A percentile compares a stretch with the other conserved stretches of the same genome.
Conservation (phyloP, 2,797 vertebrate species). For the Urophycis tenuis region DNA sequence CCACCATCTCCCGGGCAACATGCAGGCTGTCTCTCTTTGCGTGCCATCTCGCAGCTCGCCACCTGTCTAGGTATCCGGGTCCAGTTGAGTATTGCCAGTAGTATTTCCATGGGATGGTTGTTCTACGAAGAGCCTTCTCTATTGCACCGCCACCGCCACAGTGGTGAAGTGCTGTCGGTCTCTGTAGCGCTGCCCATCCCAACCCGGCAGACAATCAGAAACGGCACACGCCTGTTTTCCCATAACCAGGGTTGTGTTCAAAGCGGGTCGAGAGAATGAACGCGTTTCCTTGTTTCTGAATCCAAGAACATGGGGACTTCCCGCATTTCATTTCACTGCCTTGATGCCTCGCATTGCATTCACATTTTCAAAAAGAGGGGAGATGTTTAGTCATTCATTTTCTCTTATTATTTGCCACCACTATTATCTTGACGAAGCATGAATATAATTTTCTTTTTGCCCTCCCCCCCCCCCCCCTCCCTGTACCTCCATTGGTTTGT, state of each 20-base stretch:
- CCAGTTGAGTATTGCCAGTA: not conserved
- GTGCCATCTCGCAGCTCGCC: not conserved
- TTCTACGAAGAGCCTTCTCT: not conserved
- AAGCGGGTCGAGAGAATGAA: not conserved
- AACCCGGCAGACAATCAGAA: not conserved
- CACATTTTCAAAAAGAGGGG: not conserved
- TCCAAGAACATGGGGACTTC: too few species aligned
- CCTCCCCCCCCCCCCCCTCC: conserved; percentile 29
- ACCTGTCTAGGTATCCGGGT: not conserved
- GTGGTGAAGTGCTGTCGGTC: not conserved
- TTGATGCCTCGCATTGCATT: not conserved
- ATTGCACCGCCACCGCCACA: not conserved
- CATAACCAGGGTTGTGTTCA: not conserved
- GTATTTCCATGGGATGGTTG: not conserved
- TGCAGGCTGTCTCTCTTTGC: not conserved
- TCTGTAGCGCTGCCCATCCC: not conserved
- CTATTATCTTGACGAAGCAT: conserved; percentile 68
- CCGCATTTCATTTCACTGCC: not conserved
- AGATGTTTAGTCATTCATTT: not conserved
- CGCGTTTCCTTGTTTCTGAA: too few species aligned
- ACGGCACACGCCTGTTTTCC: not conserved
- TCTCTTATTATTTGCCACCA: conserved; percentile 2
- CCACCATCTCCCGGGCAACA: not conserved
- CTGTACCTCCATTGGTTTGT: conserved; percentile 53
- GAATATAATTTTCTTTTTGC: conserved; percentile 55